Evolutionary conservation across 1,140 invertebrate genomes (phyloP), one percentile per base, ranked within the genome.

Genomic region (Drosophila punjabiensis): DNA sequence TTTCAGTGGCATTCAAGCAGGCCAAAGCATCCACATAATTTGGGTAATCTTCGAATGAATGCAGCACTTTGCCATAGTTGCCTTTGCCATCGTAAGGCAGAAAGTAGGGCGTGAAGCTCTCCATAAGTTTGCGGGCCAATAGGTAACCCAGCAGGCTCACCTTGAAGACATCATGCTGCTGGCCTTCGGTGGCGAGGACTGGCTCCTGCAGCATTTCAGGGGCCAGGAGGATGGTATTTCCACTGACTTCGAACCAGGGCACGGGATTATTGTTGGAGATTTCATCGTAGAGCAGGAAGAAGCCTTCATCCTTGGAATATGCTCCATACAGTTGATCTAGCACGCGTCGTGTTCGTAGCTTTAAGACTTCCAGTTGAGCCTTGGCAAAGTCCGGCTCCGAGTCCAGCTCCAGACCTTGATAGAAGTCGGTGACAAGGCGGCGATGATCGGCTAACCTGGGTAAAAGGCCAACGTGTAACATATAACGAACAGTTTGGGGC

Each of bases 161-260:
- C 35, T 56, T 56, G 20, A 56, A 56, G 20, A 56, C 55, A 9
- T 56, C 55, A n/a, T 56, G 55, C 8, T 56, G 55, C 8, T 56
- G 55, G 1, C 33, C 55, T 24, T 56, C 33, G 4, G 14, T 56
- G 1, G 20, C 35, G 1, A 56, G 14, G 9, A 39, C 14, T 1
- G 55, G 55, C 5, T 39, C 20, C 14, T 14, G 55, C 0, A 56
- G 33, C 55, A 56, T 56, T 39, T 39, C 55, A 56, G 6, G 1
- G 5, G 1, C 35, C 55, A 56, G 33, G 14, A 56, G 1, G 14
- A 56, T 56, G 20, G 55, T 56, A 39, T 56, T 56, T 9, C 20
- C 35, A 20, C 33, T 39, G 9, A 56, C 9, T 7, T 56, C 33
- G 9, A 56, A 24, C 55, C 55, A 39, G 20, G 55, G 55, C 14